phyloP scores from a whole-genome alignment of 1,140 invertebrate species.

The Drosophila sturtevanti region DNA sequence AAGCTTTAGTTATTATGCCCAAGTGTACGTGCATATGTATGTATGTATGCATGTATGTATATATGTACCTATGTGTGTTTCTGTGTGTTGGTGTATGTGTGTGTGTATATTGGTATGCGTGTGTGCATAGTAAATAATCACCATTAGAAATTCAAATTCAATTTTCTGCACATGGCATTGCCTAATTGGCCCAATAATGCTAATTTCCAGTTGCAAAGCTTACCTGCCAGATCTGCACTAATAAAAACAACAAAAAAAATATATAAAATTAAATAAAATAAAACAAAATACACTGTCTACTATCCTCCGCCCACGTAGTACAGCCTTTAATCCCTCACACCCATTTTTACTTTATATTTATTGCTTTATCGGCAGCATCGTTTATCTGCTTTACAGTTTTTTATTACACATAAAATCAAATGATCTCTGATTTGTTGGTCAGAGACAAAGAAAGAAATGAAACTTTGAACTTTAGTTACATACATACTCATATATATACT shows the following conservation, averaged over 20 bases:
- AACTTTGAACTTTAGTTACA: neutral
- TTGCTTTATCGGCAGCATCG: slow-evolving; percentile 44
- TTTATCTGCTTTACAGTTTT: slow-evolving; percentile 47
- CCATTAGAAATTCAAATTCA: slow-evolving; percentile 72
- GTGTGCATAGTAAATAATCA: slow-evolving; percentile 64
- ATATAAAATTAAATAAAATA: neutral
- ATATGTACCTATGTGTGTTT: too few species aligned
- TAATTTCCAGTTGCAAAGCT: slow-evolving; percentile 70
- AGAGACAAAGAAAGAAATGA: slow-evolving; percentile 5
- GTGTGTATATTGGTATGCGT: slow-evolving; percentile 23
- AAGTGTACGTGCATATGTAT: slow-evolving; percentile 41
- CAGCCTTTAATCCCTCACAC: neutral
- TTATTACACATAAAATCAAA: slow-evolving; percentile 55
- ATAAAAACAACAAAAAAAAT: neutral
- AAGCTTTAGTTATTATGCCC: slow-evolving; percentile 74
- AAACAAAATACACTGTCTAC: neutral
- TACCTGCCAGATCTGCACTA: slow-evolving; percentile 22
- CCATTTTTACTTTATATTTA: slow-evolving; percentile 10
- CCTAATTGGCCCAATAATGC: slow-evolving; percentile 65
- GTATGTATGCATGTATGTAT: neutral
- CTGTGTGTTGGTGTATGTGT: slow-evolving; percentile 21
- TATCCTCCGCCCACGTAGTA: neutral
- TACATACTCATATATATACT: slow-evolving; percentile 3
- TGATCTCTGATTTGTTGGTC: slow-evolving; percentile 41
- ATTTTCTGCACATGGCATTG: slow-evolving; percentile 47